Conservation (phyloP, 2,888 invertebrate species). For the Muschampia plurimacula region DNA sequence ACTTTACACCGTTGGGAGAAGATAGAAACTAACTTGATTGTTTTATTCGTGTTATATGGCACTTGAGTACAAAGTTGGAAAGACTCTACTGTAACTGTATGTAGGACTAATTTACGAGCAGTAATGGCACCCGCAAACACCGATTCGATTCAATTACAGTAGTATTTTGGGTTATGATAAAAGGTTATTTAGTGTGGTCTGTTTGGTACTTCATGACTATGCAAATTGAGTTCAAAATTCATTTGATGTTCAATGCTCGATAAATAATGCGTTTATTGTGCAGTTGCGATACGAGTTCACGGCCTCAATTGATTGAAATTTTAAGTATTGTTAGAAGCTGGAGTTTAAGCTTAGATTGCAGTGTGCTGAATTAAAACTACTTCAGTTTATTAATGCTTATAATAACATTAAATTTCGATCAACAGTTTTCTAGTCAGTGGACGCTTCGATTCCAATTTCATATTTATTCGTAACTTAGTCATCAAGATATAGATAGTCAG, state of each 20-base stretch:
- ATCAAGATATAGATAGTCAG: no score
- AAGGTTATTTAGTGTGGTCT: background rate
- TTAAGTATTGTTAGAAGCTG: background rate
- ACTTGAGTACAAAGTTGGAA: background rate
- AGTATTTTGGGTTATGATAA: constrained; percentile 20
- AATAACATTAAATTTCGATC: background rate
- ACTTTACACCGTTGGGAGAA: background rate
- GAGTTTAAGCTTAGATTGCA: background rate
- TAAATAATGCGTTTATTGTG: constrained; percentile 6
- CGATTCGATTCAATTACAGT: constrained; percentile 62
- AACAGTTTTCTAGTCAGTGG: background rate
- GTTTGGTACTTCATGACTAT: constrained; percentile 7
- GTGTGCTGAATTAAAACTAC: background rate
- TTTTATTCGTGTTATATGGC: background rate
- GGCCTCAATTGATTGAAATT: constrained; percentile 7
- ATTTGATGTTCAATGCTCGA: background rate
- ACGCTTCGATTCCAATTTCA: no score
- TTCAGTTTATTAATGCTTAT: background rate
- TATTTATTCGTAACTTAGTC: no score
- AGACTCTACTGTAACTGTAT: constrained; percentile 37
- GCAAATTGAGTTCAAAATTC: background rate
- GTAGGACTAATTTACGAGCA: constrained; percentile 55
- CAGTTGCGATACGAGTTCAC: constrained; percentile 8
- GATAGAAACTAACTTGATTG: background rate
- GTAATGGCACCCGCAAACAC: constrained; percentile 57